Evolutionary conservation across 2,113 vertebrate species (phyloP).

Genomic region (Cephalophus harveyi): DNA sequence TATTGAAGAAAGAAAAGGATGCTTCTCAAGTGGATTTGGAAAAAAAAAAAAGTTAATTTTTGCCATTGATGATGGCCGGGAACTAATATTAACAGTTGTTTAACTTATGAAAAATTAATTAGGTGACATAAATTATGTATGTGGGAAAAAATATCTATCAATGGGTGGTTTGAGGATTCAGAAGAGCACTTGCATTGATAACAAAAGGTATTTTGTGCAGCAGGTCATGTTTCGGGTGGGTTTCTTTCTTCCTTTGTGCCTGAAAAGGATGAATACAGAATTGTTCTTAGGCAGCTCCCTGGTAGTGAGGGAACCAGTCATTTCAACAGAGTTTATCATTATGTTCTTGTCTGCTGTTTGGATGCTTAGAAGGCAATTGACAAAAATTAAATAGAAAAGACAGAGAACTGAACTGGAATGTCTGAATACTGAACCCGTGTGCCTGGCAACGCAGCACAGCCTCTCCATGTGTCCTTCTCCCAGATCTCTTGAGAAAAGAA

Average conservation of each 20-base stretch:
- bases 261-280: constrained; percentile 60
- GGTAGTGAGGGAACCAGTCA: constrained; percentile 19
- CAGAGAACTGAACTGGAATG: constrained; percentile 1
- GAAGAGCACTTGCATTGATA: constrained; percentile 39
- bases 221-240: constrained; percentile 57
- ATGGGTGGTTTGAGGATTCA: constrained; percentile 54
- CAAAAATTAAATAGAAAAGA: constrained; percentile 30
- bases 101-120: constrained; percentile 65
- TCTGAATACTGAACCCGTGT: constrained; percentile 1
- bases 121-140: constrained; percentile 58
- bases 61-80: neutral
- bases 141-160: constrained; percentile 68
- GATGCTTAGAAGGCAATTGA: constrained; percentile 20
- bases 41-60: constrained; percentile 25
- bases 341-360: constrained; percentile 8
- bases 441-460: constrained; percentile 12
- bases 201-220: constrained; percentile 60
- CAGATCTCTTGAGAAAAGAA: neutral
- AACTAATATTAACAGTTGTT: constrained; percentile 56
- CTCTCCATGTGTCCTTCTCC: neutral
- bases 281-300: constrained; percentile 41
- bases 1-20: neutral
- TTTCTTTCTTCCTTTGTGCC: constrained; percentile 57
- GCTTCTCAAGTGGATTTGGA: neutral
- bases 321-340: constrained; percentile 50